Evolutionary conservation across 2,113 vertebrate species (phyloP), one percentile per base, ranked within the genome.

Genomic region (Spea multiplicata): DNA sequence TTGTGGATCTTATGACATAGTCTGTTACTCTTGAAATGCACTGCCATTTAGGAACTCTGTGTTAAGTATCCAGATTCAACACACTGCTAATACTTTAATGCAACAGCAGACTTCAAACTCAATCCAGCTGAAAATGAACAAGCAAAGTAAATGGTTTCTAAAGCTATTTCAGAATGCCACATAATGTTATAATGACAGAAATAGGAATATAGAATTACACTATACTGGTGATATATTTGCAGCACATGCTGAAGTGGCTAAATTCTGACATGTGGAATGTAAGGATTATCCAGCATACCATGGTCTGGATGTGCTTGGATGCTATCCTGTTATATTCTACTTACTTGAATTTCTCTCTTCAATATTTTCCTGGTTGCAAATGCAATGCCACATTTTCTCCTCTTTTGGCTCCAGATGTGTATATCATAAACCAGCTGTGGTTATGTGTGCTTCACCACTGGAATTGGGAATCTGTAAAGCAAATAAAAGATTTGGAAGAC

Each of bases 191-290:
- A 74, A 52, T 65, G 61, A 74, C 61, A 65, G 10, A 74, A 88
- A 87, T 87, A 86, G 83, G 49, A 83, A 76, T 84, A 88, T 85
- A 82, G 80, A 79, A 83, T 90, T 90, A 82, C 78, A 73, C 81
- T 74, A 71, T 81, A 71, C 44, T 64, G 62, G 66, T 45, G 81
- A 55, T 81, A 65, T 81, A 82, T 86, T 86, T 78, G 47, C 81
- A 73, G 6, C 89, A 85, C 81, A 53, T 87, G 84, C 88, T 90
- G 84, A 90, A 75, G 72, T 83, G 84, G 80, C 85, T 81, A 45
- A 57, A 78, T 90, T 88, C 84, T 82, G 84, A 78, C 71, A 83
- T 74, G 85, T 82, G 61, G 66, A 82, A 82, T 83, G 84, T 76
- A 84, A 84, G 83, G 83, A 79, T 7, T 71, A 81, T 82, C 69